Evolutionary conservation across 2,888 invertebrate species (phyloP).

Genomic region (Stratiomys singularior): DNA sequence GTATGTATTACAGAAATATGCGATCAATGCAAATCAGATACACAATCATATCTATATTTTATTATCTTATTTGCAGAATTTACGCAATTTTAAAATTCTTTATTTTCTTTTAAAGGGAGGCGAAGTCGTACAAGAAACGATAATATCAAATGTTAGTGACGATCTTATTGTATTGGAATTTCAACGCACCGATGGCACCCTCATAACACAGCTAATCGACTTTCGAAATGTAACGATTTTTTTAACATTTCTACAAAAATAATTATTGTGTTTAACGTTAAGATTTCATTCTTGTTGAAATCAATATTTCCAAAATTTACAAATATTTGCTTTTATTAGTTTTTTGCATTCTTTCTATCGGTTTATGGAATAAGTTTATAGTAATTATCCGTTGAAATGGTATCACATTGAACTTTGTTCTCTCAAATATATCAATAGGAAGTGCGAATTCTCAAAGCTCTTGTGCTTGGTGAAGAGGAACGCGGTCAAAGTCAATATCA

Average conservation of each 20-base stretch:
- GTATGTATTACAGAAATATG: no score
- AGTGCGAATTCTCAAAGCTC: constrained; percentile 88
- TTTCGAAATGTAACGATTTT: constrained; percentile 82
- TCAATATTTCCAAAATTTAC: no score
- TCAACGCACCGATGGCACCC: constrained; percentile 89
- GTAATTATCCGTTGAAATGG: no score
- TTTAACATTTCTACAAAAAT: no score
- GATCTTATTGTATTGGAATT: constrained; percentile 91
- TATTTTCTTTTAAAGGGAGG: constrained; percentile 77
- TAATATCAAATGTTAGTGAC: constrained; percentile 89
- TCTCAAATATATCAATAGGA: constrained; percentile 72
- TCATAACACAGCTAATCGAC: constrained; percentile 92
- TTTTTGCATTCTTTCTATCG: not conserved
- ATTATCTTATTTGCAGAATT: no score
- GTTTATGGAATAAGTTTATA: no score
- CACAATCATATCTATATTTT: no score
- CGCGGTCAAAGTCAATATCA: constrained; percentile 89
- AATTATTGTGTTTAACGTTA: no score
- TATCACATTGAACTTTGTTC: no score
- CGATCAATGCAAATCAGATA: no score
- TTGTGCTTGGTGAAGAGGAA: constrained; percentile 92
- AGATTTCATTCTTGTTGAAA: no score
- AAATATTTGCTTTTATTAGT: not conserved
- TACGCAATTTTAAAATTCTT: no score
- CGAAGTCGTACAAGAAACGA: constrained; percentile 92